Conservation (phyloP, 2,888 invertebrate genomes). For the Agelastica alni region DNA sequence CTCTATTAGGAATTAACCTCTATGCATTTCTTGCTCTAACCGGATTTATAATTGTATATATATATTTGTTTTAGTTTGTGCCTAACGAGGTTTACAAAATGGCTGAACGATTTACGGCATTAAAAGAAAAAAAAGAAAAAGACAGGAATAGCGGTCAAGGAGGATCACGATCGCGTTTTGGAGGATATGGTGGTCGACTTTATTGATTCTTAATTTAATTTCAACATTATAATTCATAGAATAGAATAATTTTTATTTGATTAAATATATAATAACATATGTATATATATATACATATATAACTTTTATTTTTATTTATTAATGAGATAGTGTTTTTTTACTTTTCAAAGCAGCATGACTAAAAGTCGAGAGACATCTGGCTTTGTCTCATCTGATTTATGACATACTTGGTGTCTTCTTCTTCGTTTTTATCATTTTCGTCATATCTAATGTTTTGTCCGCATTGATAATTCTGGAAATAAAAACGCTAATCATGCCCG, state of each 20-base stretch:
- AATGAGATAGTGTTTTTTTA: slow-evolving; percentile 19
- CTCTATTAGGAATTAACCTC: too few species aligned
- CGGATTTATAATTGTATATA: too few species aligned
- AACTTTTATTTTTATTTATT: slow-evolving; percentile 17
- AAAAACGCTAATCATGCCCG: too few species aligned
- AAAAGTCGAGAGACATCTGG: slow-evolving; percentile 43
- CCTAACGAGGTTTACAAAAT: slow-evolving; percentile 76
- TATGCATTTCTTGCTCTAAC: too few species aligned
- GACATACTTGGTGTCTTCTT: slow-evolving; percentile 52
- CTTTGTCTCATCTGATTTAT: slow-evolving; percentile 51
- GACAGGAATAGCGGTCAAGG: slow-evolving; percentile 44
- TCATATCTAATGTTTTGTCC: slow-evolving; percentile 39
- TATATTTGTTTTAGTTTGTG: slow-evolving; percentile 65
- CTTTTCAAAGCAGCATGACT: too few species aligned
- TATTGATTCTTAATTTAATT: slow-evolving; percentile 20
- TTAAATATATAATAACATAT: neutral
- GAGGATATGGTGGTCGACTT: slow-evolving; percentile 27
- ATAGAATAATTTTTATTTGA: neutral
- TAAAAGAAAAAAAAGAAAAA: slow-evolving; percentile 63
- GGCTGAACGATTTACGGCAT: slow-evolving; percentile 73
- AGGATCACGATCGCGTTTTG: slow-evolving; percentile 40
- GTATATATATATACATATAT: slow-evolving; percentile 4
- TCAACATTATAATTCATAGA: neutral
- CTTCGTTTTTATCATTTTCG: slow-evolving; percentile 46
- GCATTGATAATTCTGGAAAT: slow-evolving; percentile 24